phyloP scores from a whole-genome alignment of 1,140 invertebrate genomes.

The Apis laboriosa region DNA sequence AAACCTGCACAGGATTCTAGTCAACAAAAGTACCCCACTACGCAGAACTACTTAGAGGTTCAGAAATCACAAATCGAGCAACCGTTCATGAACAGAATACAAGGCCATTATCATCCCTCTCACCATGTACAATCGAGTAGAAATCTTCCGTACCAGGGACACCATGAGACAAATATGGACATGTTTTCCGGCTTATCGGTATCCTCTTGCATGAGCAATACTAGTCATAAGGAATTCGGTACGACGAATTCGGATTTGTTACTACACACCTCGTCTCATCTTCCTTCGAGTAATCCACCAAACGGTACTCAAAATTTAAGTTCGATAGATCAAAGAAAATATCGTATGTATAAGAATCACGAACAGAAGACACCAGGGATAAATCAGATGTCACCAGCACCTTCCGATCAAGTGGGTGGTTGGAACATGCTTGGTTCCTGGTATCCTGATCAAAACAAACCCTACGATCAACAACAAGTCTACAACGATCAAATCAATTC shows the following conservation, averaged over 20 bases:
- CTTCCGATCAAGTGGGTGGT: constrained; percentile 61
- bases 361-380: constrained; percentile 52
- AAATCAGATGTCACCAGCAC: constrained; percentile 56
- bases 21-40: constrained; percentile 59
- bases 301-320: constrained; percentile 46
- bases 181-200: constrained; percentile 38
- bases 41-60: constrained; percentile 59
- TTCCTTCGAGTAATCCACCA: constrained; percentile 45
- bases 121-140: constrained; percentile 49
- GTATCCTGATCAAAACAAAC: constrained; percentile 42
- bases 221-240: constrained; percentile 54
- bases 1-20: constrained; percentile 58
- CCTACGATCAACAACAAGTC: constrained; percentile 26
- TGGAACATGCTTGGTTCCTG: constrained; percentile 65
- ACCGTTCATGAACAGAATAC: constrained; percentile 48
- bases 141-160: constrained; percentile 51
- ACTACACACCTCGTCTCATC: constrained; percentile 57
- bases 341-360: constrained; percentile 49
- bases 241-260: constrained; percentile 57
- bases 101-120: constrained; percentile 54
- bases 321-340: constrained; percentile 57
- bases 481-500: constrained; percentile 41
- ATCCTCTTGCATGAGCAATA: constrained; percentile 57
- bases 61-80: constrained; percentile 63
- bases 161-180: constrained; percentile 55